Evolutionary conservation across 1,140 invertebrate species (phyloP).

Genomic region (Aporrectodea caliginosa): DNA sequence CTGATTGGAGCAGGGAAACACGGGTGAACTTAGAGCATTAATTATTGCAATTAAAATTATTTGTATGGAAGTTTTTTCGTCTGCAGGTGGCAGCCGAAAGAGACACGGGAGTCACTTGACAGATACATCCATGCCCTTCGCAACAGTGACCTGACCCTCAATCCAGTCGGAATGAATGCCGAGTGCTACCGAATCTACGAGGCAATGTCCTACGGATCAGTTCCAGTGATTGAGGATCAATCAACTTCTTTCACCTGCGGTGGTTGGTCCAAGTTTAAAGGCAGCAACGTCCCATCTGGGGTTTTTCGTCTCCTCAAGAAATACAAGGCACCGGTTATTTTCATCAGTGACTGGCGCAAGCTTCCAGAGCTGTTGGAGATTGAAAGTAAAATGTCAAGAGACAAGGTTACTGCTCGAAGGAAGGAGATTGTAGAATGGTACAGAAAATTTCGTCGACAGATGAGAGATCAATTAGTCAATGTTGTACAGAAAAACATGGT

Average conservation of each 20-base stretch:
- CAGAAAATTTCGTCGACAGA: slow-evolving; percentile 52
- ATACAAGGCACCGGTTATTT: slow-evolving; percentile 60
- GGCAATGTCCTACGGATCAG: slow-evolving; percentile 60
- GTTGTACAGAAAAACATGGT: slow-evolving; percentile 36
- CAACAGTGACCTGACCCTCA: slow-evolving; percentile 61
- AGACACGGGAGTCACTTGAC: slow-evolving; percentile 55
- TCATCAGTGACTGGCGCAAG: slow-evolving; percentile 57
- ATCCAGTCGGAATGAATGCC: slow-evolving; percentile 60
- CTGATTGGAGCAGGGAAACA: too few species aligned
- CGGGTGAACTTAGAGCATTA: too few species aligned
- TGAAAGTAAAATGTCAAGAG: slow-evolving; percentile 48
- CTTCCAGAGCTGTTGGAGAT: slow-evolving; percentile 16
- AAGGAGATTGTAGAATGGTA: slow-evolving; percentile 58
- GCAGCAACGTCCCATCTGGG: too few species aligned
- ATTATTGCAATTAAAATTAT: too few species aligned
- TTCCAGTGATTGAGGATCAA: slow-evolving; percentile 61
- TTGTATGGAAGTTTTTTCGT: too few species aligned
- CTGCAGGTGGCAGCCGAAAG: slow-evolving; percentile 59
- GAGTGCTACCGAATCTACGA: slow-evolving; percentile 64
- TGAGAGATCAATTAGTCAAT: slow-evolving; percentile 50
- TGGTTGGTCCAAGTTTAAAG: too few species aligned
- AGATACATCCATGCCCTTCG: slow-evolving; percentile 57
- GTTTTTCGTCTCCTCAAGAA: slow-evolving; percentile 56
- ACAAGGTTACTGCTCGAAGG: slow-evolving; percentile 53
- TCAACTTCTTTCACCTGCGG: slow-evolving; percentile 54